These are phyloP conservation scores for Delichon dasypus DNA, from an alignment of 2,797 vertebrate species.

Conservation along the genomic window DNA sequence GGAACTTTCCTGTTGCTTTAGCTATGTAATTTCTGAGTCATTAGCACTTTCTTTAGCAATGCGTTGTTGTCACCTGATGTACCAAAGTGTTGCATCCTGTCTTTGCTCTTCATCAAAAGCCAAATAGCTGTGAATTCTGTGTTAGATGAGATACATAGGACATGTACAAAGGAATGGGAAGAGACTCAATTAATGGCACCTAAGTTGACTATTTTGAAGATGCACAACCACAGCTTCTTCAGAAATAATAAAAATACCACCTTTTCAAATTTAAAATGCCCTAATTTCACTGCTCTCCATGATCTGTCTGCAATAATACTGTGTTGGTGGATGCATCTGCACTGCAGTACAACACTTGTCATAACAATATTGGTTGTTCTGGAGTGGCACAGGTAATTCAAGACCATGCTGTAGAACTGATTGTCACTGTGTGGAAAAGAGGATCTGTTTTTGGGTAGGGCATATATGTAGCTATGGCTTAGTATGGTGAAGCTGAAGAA, in stretches of 20 bases:
- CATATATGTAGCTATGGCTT: not conserved
- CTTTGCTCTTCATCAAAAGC: slow-evolving; percentile 17
- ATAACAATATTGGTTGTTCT: not conserved
- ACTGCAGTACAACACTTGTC: not conserved
- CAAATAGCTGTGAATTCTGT: not conserved
- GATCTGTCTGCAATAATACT: not conserved
- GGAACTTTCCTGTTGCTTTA: not conserved
- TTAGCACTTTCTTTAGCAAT: not conserved
- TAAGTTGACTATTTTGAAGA: not conserved
- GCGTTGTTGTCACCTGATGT: not conserved
- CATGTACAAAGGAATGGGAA: not conserved
- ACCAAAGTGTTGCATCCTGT: not conserved
- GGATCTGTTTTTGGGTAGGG: not conserved
- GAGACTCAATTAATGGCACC: not conserved
- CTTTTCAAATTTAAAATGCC: not conserved
- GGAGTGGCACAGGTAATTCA: not conserved
- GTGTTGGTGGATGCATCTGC: not conserved
- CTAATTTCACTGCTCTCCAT: not conserved
- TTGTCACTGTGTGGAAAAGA: not conserved
- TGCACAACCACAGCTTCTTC: not conserved
- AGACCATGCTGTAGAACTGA: not conserved
- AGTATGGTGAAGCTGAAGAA: not conserved
- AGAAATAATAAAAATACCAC: not conserved
- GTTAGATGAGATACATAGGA: not conserved
- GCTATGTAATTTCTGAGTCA: not conserved